Evolutionary conservation across 2,888 invertebrate species (phyloP).

Genomic region (Drosophila conformis): DNA sequence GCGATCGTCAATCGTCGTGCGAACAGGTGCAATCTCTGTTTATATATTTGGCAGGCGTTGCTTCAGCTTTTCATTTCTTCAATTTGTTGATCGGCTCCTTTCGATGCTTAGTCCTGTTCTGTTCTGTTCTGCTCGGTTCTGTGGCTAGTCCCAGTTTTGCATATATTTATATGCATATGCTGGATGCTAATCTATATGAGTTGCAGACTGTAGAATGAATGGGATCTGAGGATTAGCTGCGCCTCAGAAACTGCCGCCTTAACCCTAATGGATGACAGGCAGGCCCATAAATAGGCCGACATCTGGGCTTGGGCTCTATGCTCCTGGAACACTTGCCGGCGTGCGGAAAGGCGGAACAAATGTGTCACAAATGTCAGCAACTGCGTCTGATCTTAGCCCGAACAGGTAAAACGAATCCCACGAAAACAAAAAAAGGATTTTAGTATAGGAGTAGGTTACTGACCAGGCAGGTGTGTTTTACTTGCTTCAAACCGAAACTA

Average conservation of each 20-base stretch:
- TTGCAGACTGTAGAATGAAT: conserved; percentile 6
- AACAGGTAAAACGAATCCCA: conserved; percentile 13
- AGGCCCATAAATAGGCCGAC: conserved; percentile 33
- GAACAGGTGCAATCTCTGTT: conserved; percentile 59
- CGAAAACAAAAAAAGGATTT: background rate
- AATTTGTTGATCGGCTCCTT: conserved; percentile 1
- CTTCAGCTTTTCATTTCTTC: conserved; percentile 9
- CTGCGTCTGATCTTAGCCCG: conserved; percentile 1
- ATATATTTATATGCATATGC: conserved; percentile 26
- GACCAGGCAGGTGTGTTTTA: background rate
- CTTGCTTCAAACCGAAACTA: conserved; percentile 36
- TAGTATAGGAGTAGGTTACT: background rate
- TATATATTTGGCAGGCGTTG: conserved; percentile 25
- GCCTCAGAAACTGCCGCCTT: conserved; percentile 12
- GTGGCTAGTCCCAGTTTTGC: background rate
- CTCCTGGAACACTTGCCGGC: conserved; percentile 2
- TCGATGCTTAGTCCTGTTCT: background rate
- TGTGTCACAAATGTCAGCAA: conserved; percentile 36
- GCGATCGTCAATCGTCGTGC: conserved; percentile 41
- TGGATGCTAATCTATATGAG: conserved; percentile 36
- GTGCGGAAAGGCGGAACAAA: conserved; percentile 48
- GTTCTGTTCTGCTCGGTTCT: background rate
- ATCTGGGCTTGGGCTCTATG: conserved; percentile 4
- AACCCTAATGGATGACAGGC: conserved; percentile 24
- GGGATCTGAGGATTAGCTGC: conserved; percentile 2